These are phyloP conservation scores for Eilema sororculum DNA, from an alignment of 2,888 invertebrate species.

Conservation along the genomic window DNA sequence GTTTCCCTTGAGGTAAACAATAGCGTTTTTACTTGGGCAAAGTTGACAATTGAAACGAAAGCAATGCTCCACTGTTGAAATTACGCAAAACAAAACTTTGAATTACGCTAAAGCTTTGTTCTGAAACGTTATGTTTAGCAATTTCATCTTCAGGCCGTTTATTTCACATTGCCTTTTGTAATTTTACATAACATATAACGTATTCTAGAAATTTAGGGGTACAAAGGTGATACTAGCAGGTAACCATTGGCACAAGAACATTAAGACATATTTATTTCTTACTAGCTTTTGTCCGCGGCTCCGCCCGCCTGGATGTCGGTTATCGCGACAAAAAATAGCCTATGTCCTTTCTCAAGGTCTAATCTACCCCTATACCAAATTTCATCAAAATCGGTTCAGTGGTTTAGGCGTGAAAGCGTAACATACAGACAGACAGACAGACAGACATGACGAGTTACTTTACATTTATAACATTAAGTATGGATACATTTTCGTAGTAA, in stretches of 20 bases:
- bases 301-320: too few species aligned
- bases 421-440: too few species aligned
- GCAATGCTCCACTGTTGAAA: constrained; percentile 30
- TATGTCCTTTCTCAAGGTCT: too few species aligned
- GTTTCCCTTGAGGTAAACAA: constrained; percentile 44
- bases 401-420: too few species aligned
- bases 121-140: constrained; percentile 27
- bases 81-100: constrained; percentile 32
- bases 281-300: too few species aligned
- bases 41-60: constrained; percentile 47
- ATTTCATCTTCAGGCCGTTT: constrained; percentile 27
- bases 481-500: background rate
- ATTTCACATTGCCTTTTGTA: background rate
- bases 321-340: too few species aligned
- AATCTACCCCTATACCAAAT: too few species aligned
- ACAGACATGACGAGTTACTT: too few species aligned
- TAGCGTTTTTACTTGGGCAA: constrained; percentile 36
- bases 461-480: too few species aligned
- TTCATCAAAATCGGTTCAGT: too few species aligned
- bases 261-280: background rate
- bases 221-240: background rate
- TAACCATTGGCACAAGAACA: background rate
- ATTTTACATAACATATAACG: background rate
- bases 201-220: background rate
- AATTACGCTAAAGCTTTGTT: constrained; percentile 46